Percentiles rank a stretch among this genome's conserved stretches.
Conservation (phyloP, 2,113 vertebrate species). For the Ammospiza nelsoni region DNA sequence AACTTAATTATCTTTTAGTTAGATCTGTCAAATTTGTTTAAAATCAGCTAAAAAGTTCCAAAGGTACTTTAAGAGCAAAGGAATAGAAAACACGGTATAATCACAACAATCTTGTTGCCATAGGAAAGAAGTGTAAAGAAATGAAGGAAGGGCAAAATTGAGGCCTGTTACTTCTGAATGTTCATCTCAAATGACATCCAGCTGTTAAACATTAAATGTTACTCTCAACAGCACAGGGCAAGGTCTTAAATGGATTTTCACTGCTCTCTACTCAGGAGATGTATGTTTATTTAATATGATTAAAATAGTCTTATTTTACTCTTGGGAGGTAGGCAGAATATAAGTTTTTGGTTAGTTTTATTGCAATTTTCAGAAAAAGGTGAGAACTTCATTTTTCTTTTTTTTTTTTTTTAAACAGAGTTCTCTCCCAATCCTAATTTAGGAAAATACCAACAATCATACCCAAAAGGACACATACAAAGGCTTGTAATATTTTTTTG, state of each 20-base stretch:
- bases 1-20: not conserved
- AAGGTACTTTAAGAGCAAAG: not conserved
- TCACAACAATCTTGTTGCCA: not conserved
- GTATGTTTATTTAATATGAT: not conserved
- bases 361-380: not conserved
- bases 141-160: not conserved
- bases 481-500: not conserved
- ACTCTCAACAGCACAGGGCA: not conserved
- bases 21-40: not conserved
- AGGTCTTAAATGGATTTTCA: not conserved
- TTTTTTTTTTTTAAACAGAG: too few species aligned
- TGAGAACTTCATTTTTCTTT: not conserved
- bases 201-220: not conserved
- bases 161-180: not conserved
- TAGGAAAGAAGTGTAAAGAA: not conserved
- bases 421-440: not conserved
- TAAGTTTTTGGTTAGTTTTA: not conserved
- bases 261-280: not conserved
- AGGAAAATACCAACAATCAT: slow-evolving; percentile 10
- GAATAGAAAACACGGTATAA: not conserved
- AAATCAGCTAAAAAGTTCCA: not conserved
- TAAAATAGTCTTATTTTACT: not conserved
- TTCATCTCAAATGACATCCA: slow-evolving; percentile 11
- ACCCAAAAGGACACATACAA: not conserved
- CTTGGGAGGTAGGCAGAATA: not conserved